Conservation (phyloP, 2,797 vertebrate genomes). For the Microctenopoma steveboyesi region DNA sequence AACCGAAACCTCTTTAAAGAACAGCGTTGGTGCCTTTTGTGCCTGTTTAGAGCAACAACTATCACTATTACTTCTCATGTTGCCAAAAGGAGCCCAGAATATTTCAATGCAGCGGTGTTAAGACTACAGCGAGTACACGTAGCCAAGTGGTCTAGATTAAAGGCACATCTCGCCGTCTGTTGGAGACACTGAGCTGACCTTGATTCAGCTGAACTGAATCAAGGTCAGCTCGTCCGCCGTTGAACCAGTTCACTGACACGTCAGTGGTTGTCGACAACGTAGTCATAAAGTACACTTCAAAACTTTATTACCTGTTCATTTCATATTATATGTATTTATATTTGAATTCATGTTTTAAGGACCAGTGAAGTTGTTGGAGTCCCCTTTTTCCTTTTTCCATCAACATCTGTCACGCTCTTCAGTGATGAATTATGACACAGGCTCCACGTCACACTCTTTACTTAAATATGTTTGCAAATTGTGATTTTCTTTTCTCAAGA, state of each 20-base stretch:
- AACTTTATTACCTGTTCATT: conserved; percentile 37
- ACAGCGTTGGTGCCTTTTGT: conserved; percentile 16
- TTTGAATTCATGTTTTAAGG: conserved; percentile 39
- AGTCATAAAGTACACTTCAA: conserved; percentile 36
- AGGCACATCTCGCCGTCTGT: conserved; percentile 38
- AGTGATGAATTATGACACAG: conserved; percentile 17
- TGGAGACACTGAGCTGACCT: conserved; percentile 15
- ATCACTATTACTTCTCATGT: conserved; percentile 16
- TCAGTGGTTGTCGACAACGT: conserved; percentile 8
- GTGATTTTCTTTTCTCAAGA: conserved; percentile 21
- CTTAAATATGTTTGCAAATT: conserved; percentile 62
- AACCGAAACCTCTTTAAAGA: conserved; percentile 9
- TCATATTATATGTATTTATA: conserved; percentile 56
- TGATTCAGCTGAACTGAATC: not conserved
- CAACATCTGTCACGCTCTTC: not conserved
- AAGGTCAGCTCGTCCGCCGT: not conserved
- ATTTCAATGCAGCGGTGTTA: conserved; percentile 44
- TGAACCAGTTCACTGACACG: conserved; percentile 23
- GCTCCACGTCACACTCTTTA: conserved; percentile 54
- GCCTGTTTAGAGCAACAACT: conserved; percentile 13
- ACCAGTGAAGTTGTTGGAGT: conserved; percentile 24
- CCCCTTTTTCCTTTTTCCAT: conserved; percentile 10
- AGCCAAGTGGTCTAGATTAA: conserved; percentile 9
- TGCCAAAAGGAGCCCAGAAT: conserved; percentile 51
- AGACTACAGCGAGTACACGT: not conserved